Evolutionary conservation across 2,888 invertebrate species (phyloP).

Genomic region (Pachycephus smyrnensis): DNA sequence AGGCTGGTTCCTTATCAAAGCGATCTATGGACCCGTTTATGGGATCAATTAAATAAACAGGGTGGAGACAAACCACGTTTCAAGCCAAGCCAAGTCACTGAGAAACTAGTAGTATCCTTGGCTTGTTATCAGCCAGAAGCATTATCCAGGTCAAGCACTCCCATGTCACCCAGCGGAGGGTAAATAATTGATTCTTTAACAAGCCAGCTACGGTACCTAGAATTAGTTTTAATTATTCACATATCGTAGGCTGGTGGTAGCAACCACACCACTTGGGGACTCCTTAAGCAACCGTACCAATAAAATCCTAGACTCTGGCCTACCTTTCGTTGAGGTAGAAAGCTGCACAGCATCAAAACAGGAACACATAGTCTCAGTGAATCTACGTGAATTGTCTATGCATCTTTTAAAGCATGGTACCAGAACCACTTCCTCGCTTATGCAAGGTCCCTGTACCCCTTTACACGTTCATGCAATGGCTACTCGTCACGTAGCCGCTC

Average conservation of each 20-base stretch:
- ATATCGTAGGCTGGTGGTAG: slow-evolving; percentile 44
- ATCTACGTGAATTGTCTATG: slow-evolving; percentile 86
- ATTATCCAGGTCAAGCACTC: slow-evolving; percentile 85
- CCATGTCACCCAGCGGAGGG: slow-evolving; percentile 81
- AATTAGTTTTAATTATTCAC: not conserved
- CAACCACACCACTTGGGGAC: slow-evolving; percentile 57
- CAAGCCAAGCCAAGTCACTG: slow-evolving; percentile 77
- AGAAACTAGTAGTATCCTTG: slow-evolving; percentile 82
- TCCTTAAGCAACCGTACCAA: slow-evolving; percentile 55
- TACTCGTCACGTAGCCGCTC: slow-evolving; percentile 84
- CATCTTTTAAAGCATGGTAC: slow-evolving; percentile 79
- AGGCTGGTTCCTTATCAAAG: slow-evolving; percentile 84
- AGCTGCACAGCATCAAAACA: slow-evolving; percentile 90
- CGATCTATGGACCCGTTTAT: slow-evolving; percentile 86
- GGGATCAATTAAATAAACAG: slow-evolving; percentile 77
- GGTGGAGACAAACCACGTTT: slow-evolving; percentile 75
- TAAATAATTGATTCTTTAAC: slow-evolving; percentile 42
- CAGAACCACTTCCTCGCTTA: slow-evolving; percentile 38
- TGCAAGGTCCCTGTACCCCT: slow-evolving; percentile 70
- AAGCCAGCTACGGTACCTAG: not conserved
- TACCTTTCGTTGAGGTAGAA: slow-evolving; percentile 87
- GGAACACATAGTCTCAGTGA: slow-evolving; percentile 89
- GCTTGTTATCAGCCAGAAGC: slow-evolving; percentile 91
- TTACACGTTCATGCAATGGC: slow-evolving; percentile 84
- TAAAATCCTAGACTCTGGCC: slow-evolving; percentile 57